Percentiles rank a stretch among this genome's conserved stretches.
Conservation (phyloP, 2,113 vertebrate species). For the Synodontis membranacea region DNA sequence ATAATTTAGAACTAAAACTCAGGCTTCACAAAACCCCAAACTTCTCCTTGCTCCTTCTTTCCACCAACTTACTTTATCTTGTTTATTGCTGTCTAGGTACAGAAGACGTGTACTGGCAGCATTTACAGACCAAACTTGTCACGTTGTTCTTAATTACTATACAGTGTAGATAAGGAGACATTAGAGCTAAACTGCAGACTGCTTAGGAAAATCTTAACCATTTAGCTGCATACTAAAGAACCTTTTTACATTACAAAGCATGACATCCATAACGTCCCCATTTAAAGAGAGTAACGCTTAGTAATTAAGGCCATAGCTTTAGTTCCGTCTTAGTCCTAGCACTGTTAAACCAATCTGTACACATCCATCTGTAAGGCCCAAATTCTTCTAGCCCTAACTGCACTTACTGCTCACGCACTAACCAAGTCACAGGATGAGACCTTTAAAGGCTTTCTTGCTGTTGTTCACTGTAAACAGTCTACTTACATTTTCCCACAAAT, state of each 20-base stretch:
- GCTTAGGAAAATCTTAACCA: neutral
- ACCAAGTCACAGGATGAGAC: constrained; percentile 32
- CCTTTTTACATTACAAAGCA: constrained; percentile 32
- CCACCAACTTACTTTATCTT: constrained; percentile 42
- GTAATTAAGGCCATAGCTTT: constrained; percentile 18
- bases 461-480: constrained; percentile 22
- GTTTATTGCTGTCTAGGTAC: constrained; percentile 31
- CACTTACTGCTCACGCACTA: neutral
- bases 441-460: constrained; percentile 22
- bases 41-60: neutral
- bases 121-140: neutral
- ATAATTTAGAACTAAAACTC: constrained; percentile 23
- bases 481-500: constrained; percentile 20
- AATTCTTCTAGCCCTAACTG: neutral
- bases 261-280: neutral
- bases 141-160: neutral
- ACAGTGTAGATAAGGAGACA: constrained; percentile 14
- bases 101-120: constrained; percentile 6
- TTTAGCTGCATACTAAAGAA: constrained; percentile 3
- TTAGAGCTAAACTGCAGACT: constrained; percentile 19
- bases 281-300: constrained; percentile 9
- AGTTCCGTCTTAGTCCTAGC: constrained; percentile 12
- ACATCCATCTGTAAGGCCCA: constrained; percentile 30
- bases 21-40: constrained; percentile 11
- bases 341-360: constrained; percentile 12